These are phyloP conservation scores for Phyllotis vaccarum DNA, from an alignment of 2,797 vertebrate species.

Conservation along the genomic window DNA sequence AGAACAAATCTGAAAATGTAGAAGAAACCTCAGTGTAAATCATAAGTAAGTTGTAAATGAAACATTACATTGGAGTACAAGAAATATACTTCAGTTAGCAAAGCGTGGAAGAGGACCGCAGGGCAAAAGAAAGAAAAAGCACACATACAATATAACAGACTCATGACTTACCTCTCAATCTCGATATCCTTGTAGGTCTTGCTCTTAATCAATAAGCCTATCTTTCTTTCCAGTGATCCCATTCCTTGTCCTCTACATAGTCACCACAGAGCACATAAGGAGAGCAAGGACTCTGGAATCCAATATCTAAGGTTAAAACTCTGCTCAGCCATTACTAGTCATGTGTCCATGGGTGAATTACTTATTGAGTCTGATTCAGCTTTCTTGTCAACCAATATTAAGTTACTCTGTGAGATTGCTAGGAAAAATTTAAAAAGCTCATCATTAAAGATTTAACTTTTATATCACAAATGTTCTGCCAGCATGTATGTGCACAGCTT, in stretches of 20 bases:
- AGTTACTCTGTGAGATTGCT: slow-evolving; percentile 23
- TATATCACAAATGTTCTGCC: not conserved
- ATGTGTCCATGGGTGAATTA: not conserved
- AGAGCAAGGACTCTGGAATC: slow-evolving; percentile 14
- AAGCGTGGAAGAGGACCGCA: not conserved
- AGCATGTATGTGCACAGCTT: not conserved
- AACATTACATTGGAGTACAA: slow-evolving; percentile 32
- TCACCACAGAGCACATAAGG: not conserved
- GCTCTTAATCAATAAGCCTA: slow-evolving; percentile 49
- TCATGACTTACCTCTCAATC: slow-evolving; percentile 66
- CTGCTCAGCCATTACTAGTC: slow-evolving; percentile 1
- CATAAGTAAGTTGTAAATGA: slow-evolving; percentile 30
- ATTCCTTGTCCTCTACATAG: slow-evolving; percentile 41
- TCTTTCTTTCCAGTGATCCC: slow-evolving; percentile 41
- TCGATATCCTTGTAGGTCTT: slow-evolving; percentile 56
- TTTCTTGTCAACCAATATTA: slow-evolving; percentile 35
- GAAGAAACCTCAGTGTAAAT: not conserved
- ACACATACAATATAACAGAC: slow-evolving; percentile 3
- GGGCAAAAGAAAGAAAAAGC: not conserved
- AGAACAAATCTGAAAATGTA: not conserved
- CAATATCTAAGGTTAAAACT: slow-evolving; percentile 29
- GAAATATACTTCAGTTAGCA: slow-evolving; percentile 21
- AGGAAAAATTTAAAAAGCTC: slow-evolving; percentile 5
- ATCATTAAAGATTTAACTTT: not conserved
- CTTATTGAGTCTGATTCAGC: slow-evolving; percentile 41